Conservation (phyloP, 2,113 vertebrate species). For the Marcusenius ussheri region DNA sequence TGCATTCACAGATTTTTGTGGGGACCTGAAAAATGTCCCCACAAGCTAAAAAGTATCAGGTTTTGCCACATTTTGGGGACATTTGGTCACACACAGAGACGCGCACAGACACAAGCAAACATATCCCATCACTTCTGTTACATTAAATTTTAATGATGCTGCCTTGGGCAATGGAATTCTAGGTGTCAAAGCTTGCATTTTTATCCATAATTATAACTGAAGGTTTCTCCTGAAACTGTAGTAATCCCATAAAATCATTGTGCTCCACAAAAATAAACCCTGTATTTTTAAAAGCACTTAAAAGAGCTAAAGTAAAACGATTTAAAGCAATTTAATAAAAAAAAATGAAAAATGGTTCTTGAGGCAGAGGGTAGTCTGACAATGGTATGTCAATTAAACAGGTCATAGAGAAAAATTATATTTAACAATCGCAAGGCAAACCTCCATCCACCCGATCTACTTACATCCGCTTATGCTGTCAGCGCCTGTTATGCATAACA, state of each 20-base stretch:
- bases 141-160: background rate
- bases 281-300: background rate
- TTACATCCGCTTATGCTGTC: background rate
- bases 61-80: no score
- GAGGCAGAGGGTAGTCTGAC: background rate
- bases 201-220: background rate
- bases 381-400: background rate
- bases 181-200: background rate
- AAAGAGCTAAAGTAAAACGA: background rate
- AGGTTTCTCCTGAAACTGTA: background rate
- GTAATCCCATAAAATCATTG: background rate
- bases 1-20: no score
- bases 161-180: background rate
- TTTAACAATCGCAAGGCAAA: background rate
- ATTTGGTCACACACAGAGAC: no score
- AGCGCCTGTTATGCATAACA: background rate
- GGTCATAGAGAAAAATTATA: background rate
- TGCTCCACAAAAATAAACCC: background rate
- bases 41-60: no score
- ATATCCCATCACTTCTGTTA: background rate
- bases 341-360: background rate
- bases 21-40: no score
- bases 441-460: background rate
- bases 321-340: background rate
- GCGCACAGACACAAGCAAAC: no score